A percentile compares a stretch with the other conserved stretches of the same genome.
Conservation (phyloP, 1,140 invertebrate species). For the Heliothis virescens region DNA sequence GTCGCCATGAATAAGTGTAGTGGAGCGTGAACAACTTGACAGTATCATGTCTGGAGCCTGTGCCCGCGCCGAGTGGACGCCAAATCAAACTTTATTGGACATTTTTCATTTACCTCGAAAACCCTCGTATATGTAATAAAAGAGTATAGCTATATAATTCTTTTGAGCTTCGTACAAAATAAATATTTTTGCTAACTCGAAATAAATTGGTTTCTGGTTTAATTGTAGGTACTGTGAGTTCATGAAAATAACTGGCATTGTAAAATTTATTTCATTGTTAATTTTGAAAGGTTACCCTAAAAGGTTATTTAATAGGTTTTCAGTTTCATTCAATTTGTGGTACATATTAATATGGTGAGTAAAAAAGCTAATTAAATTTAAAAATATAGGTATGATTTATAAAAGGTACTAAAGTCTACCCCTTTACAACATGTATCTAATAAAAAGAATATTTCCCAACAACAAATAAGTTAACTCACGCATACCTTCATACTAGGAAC, state of each 20-base stretch:
- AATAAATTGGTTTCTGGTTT: background rate
- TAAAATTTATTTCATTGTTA: too few relatives aligned
- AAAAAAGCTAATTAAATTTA: too few relatives aligned
- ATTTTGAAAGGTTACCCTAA: too few relatives aligned
- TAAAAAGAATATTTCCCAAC: background rate
- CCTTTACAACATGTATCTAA: background rate
- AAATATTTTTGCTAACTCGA: constrained; percentile 4
- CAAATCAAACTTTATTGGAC: constrained; percentile 83
- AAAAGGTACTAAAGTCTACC: too few relatives aligned
- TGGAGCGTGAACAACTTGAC: constrained; percentile 75
- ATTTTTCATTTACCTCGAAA: constrained; percentile 68
- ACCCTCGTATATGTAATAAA: constrained; percentile 2
- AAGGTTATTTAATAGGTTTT: too few relatives aligned
- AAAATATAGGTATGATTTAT: too few relatives aligned
- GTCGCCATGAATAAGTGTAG: constrained; percentile 75
- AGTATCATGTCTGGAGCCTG: constrained; percentile 75
- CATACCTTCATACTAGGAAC: constrained; percentile 52
- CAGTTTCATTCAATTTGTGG: too few relatives aligned
- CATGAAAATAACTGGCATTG: too few relatives aligned
- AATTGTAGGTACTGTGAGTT: background rate
- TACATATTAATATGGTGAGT: too few relatives aligned
- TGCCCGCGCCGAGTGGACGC: constrained; percentile 61
- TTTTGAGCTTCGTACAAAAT: background rate
- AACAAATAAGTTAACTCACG: background rate
- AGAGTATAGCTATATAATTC: background rate